Evolutionary conservation across 2,113 vertebrate species (phyloP).

Genomic region (Urocynchramus pylzowi): DNA sequence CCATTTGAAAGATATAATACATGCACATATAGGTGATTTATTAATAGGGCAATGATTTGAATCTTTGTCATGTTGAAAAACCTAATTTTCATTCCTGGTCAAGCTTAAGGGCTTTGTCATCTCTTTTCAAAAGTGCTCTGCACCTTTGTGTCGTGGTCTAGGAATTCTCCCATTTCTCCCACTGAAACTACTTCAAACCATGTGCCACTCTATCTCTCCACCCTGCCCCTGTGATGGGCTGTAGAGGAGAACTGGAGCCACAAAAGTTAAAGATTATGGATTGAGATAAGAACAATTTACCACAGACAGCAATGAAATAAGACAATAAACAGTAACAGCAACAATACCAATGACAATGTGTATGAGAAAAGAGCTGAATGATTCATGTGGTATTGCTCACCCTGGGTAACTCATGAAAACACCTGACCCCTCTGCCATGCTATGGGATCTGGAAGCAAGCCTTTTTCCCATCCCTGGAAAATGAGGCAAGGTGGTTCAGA

Average conservation of each 20-base stretch:
- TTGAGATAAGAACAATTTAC: neutral
- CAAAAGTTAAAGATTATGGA: neutral
- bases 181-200: neutral
- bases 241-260: neutral
- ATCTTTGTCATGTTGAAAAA: neutral
- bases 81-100: neutral
- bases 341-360: neutral
- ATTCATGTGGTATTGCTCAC: neutral
- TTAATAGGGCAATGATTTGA: neutral
- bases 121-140: neutral
- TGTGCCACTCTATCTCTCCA: fast-evolving
- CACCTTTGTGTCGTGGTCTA: neutral
- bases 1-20: neutral
- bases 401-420: neutral
- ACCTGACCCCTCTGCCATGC: neutral
- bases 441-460: neutral
- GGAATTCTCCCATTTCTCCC: neutral
- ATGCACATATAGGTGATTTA: neutral
- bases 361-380: neutral
- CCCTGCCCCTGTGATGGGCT: neutral
- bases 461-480: neutral
- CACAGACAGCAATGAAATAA: neutral
- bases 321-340: neutral
- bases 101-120: neutral
- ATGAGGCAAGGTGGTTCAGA: neutral